Base-by-base conservation (phyloP, 35 echinoderm and acorn worm species). In the Anneissia japonica region DNA sequence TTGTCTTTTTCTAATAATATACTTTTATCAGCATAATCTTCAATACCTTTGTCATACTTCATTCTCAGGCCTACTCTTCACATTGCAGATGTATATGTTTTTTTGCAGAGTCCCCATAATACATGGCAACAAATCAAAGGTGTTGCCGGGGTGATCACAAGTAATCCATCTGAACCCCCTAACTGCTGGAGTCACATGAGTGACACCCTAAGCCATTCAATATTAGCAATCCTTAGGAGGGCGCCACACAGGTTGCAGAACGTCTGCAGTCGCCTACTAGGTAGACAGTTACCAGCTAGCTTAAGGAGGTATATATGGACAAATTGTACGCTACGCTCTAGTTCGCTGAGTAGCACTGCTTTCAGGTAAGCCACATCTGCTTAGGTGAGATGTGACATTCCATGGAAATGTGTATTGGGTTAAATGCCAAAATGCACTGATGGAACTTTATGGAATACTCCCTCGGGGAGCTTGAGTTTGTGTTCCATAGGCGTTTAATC, bases 271-370 rank as follows among this genome's bases (percentile, higher is more conserved):
- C 79, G 77, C 23, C 36, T 93, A 34, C 45, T 43, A 37, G 92
- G 92, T 4, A 85, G 84, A 35, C 92, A 89, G 41, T 79, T 93
- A 36, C 92, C 92, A 0, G 87, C 39, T 23, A 84, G 77, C 29
- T 39, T 93, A 9, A 85, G 92, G 28, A 35, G 84, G 26, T 85
- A 86, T 77, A 26, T 93, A 73, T 93, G 92, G 92, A 81, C 88
- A 35, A 87, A 90, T 73, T 37, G 86, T 32, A 46, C 90, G n/a
- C 82, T 92, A 6, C 38, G 85, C 31, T 64, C 51, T 64, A 9
- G 37, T 41, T 6, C 46, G 39, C 46, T 30, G 77, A 41, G 74
- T 77, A 26, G 37, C 36, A 6, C 30, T 33, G 35, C 21, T 30
- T 45, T 73, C 29, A 76, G 73, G 77, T 38, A 77, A 86, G 84